A percentile compares a stretch with the other conserved stretches of the same genome.
Evolutionary conservation across 2,113 vertebrate species (phyloP).

Genomic region (Nesospiza acunhae): DNA sequence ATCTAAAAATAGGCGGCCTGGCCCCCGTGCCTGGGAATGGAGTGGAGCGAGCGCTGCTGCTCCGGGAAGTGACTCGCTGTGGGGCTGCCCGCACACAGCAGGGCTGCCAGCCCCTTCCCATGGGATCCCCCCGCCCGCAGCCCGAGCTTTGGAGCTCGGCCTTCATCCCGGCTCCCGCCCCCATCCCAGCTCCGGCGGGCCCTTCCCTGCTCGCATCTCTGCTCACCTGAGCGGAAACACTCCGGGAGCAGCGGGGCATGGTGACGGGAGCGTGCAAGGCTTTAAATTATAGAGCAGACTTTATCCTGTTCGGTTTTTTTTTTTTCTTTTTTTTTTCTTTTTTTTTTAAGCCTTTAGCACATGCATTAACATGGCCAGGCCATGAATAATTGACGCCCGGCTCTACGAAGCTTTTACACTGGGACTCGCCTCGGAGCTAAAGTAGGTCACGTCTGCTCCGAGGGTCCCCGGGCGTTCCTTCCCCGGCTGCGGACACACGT

Average conservation of each 20-base stretch:
- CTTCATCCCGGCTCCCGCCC: not conserved
- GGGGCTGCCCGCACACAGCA: not conserved
- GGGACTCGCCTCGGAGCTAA: not conserved
- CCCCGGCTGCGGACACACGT: not conserved
- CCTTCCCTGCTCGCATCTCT: not conserved
- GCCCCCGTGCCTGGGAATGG: constrained; percentile 1
- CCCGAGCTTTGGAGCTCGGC: not conserved
- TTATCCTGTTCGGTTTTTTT: not conserved
- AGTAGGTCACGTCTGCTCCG: constrained; percentile 49
- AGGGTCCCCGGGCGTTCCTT: not conserved
- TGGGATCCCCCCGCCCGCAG: not conserved
- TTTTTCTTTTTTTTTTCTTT: not conserved
- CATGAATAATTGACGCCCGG: constrained; percentile 44
- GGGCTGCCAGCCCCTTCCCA: not conserved
- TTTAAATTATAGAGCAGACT: constrained; percentile 66
- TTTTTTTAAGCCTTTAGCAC: not conserved
- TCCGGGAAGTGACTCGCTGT: not conserved
- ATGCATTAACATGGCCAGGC: constrained; percentile 42
- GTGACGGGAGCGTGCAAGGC: not conserved
- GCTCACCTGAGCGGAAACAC: constrained; percentile 31
- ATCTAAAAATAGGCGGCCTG: constrained; percentile 8
- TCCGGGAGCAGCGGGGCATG: not conserved
- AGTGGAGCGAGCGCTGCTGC: fast-evolving
- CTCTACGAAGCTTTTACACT: constrained; percentile 22
- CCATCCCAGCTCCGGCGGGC: fast-evolving